Evolutionary conservation across 1,140 invertebrate species (phyloP), one percentile per base, ranked within the genome.

Genomic region (Telenomus remus): DNA sequence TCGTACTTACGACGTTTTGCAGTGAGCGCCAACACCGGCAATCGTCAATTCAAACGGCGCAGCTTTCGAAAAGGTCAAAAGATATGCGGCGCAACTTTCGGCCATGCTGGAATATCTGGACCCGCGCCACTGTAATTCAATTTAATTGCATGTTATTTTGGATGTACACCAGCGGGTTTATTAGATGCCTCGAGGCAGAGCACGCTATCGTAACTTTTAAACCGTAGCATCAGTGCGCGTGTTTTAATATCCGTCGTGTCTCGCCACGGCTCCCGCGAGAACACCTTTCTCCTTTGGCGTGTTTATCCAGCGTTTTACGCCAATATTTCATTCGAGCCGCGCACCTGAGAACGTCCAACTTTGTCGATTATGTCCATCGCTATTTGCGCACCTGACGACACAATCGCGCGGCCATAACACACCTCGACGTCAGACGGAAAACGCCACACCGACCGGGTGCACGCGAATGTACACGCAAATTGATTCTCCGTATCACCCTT

Each of bases 81-180:
- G 57, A 74, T 66, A 56, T 51, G 60, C 61, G 53, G 65, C n/a
- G n/a, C 48, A 60, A 70, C 55, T 61, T 63, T 66, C 76, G 76
- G 76, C 76, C 76, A 78, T 78, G 60, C 66, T 73, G 66, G 13
- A n/a, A 33, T 65, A 78, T 79, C 66, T 59, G 71, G 66, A 70
- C 60, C 70, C 59, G 16, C 70, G 68, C 75, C 50, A 60, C 72
- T 78, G 79, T 82, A 85, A 86, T 84, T 85, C 79, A 81, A 80
- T 86, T 85, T 85, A 86, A 86, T 86, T 84, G 83, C 82, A 80
- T 75, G 79, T 84, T 84, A 85, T 84, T 86, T 82, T 78, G 78
- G 74, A 61, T 76, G 71, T 76, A 73, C 64, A 54, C 75, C 68
- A 80, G 73, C 54, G 65, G 80, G 80, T 79, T 81, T 83, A 86